Percentiles rank a stretch among this genome's conserved stretches.
Conservation (phyloP, 2,888 invertebrate genomes). For the Melanchra persicariae region DNA sequence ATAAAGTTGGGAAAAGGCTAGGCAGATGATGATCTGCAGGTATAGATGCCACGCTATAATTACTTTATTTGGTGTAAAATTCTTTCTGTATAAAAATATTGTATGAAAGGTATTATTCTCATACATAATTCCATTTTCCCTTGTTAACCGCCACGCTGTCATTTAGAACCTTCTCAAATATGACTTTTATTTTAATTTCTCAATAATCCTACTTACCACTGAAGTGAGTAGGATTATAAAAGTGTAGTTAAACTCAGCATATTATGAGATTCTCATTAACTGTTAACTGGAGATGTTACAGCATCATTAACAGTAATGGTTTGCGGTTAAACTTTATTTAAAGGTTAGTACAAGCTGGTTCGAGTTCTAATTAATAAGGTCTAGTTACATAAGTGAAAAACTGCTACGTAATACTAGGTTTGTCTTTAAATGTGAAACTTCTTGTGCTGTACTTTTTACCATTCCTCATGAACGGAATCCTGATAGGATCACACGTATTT, state of each 20-base stretch:
- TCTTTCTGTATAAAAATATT: too few relatives aligned
- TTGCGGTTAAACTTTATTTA: constrained; percentile 25
- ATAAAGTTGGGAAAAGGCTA: too few relatives aligned
- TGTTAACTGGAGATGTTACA: constrained; percentile 12
- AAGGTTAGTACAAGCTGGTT: constrained; percentile 3
- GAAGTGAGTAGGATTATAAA: not conserved
- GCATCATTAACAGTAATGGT: constrained; percentile 29
- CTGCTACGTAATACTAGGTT: not conserved
- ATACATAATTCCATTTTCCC: too few relatives aligned
- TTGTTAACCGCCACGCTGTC: too few relatives aligned
- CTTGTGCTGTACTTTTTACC: not conserved
- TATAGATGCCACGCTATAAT: too few relatives aligned
- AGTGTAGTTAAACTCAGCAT: not conserved
- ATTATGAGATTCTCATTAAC: constrained; percentile 26
- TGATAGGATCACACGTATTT: too few relatives aligned
- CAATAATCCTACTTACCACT: too few relatives aligned
- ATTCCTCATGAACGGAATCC: not conserved
- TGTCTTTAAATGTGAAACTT: not conserved
- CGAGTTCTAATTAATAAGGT: constrained; percentile 5
- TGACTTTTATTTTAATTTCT: too few relatives aligned
- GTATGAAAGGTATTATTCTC: too few relatives aligned
- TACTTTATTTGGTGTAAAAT: too few relatives aligned
- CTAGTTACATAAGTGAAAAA: not conserved
- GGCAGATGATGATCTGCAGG: too few relatives aligned
- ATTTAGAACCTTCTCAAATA: too few relatives aligned